Base-by-base conservation (phyloP, 2,888 invertebrate genomes). In the Eueremaeus valkanovi region DNA sequence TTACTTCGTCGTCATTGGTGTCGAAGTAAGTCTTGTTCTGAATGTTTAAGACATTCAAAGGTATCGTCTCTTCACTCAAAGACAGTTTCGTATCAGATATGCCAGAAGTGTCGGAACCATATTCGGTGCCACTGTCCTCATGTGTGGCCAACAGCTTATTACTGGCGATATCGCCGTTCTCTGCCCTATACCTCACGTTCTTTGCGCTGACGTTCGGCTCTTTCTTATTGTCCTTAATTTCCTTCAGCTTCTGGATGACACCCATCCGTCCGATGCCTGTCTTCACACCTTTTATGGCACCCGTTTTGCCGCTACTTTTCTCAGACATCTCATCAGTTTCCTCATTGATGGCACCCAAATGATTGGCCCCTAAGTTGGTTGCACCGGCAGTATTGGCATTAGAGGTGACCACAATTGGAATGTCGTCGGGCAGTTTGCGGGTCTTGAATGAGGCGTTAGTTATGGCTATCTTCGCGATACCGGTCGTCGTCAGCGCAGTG, bases 371-470 rank as follows among this genome's bases (percentile, higher is more conserved):
- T 1, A 68, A 13, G 31, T 40, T 63, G 5, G 61, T 27, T 9
- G 74, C 11, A 68, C 36, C 42, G 24, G 24, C 18, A 24, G 73
- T 29, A 33, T 55, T 29, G 73, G 29, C n/a, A n/a, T 36, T 33
- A 6, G 51, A 49, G 18, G 75, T 42, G 29, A 73, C 55, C 3
- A 77, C 73, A 8, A 77, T 77, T 16, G 77, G 77, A 70, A 77
- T 77, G 58, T 86, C 85, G 92, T 92, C 92, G 85, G 97, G 97
- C 81, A 98, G 87, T 84, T 96, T 96, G 85, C 94, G 95, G 79
- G 96, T 94, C 79, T 95, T 89, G 86, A 98, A 96, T 80, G 97
- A 97, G 79, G 98, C 97, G 85, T 97, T 98, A 42, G 97, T 98
- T 79, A 98, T 95, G 90, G 96, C 94, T 11, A 94, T 92, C 84